phyloP scores from a whole-genome alignment of 2,888 invertebrate genomes.

The Panzeria rudis region DNA sequence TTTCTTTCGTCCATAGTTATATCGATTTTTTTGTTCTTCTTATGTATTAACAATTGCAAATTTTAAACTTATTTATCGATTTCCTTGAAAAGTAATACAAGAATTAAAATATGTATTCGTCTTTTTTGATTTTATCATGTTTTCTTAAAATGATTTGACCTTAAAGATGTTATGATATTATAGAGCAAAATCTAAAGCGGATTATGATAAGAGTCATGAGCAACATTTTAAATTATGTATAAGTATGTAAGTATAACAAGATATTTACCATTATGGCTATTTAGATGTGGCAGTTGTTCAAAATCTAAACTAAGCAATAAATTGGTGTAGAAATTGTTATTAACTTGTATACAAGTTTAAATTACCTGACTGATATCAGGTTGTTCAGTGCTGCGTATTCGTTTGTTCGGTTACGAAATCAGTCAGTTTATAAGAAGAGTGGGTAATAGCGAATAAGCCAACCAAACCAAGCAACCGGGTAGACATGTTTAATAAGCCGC shows the following conservation, averaged over 20 bases:
- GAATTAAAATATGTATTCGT: not conserved
- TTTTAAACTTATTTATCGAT: too few relatives aligned
- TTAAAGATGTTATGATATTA: slow-evolving; percentile 6
- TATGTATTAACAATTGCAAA: too few relatives aligned
- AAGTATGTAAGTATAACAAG: not conserved
- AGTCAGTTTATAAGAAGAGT: slow-evolving; percentile 4
- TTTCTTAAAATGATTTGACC: slow-evolving; percentile 14
- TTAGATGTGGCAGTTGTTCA: slow-evolving; percentile 16
- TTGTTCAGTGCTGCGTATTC: slow-evolving; percentile 29
- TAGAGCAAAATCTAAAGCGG: slow-evolving; percentile 11
- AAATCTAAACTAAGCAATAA: slow-evolving; percentile 16
- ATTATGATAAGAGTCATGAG: slow-evolving; percentile 20
- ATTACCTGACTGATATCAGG: slow-evolving; percentile 39
- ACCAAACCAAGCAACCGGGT: slow-evolving; percentile 34
- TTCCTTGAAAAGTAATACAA: too few relatives aligned
- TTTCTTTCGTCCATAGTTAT: too few relatives aligned
- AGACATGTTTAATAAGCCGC: slow-evolving; percentile 22
- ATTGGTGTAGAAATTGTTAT: slow-evolving; percentile 18
- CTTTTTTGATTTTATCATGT: not conserved
- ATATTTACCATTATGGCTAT: not conserved
- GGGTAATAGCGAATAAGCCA: slow-evolving; percentile 33
- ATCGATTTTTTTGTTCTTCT: too few relatives aligned
- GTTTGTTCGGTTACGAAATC: slow-evolving; percentile 54
- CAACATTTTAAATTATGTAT: not conserved
- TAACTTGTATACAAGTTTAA: slow-evolving; percentile 5